Base-by-base conservation (phyloP, 2,797 vertebrate species). In the Zalophus californianus region DNA sequence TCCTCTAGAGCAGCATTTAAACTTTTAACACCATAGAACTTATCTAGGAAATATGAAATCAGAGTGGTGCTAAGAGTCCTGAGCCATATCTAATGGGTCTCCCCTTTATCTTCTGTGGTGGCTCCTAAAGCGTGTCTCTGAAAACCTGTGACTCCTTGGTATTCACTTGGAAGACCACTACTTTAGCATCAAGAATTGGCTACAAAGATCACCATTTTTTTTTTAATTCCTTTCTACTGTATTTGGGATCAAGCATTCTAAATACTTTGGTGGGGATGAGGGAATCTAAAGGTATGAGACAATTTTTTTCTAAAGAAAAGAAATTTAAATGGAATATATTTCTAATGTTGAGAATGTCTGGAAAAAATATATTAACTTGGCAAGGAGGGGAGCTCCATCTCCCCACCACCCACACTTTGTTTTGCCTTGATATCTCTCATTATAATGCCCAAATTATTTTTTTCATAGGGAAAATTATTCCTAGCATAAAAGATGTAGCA, bases 401-500 rank as follows among this genome's bases (percentile, higher is more conserved):
- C 14, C 14, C 16, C n/a, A 3, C 20, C 0, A 20, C 13, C 5
- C 44, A 20, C 48, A 64, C 8, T 56, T 64, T 48, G 80, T 92
- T 38, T 35, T n/a, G 5, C 52, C 2, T 11, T 80, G 25, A n/a
- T 70, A 86, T 80, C 35, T 94, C 27, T 97, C 38, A 52, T 73
- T 25, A 50, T 84, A 66, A 93, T 35, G 3, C 20, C 48, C 14
- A 54, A n/a, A 5, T 50, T 77, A 32, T 86, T 41, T 72, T 86
- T 79, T 77, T 29, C 38, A 85, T 52, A 80, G 18, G 15, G 27
- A 75, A 38, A 38, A 38, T 38, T 38, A 92, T 90, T 94, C 52
- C 23, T 35, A 79, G 52, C 44, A 93, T 38, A 84, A 95, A 94
- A 91, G 84, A 84, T 54, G 13, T 73, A 93, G 18, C 21, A 18